Evolutionary conservation across 2,113 vertebrate species (phyloP).

Genomic region (Hypomesus transpacificus): DNA sequence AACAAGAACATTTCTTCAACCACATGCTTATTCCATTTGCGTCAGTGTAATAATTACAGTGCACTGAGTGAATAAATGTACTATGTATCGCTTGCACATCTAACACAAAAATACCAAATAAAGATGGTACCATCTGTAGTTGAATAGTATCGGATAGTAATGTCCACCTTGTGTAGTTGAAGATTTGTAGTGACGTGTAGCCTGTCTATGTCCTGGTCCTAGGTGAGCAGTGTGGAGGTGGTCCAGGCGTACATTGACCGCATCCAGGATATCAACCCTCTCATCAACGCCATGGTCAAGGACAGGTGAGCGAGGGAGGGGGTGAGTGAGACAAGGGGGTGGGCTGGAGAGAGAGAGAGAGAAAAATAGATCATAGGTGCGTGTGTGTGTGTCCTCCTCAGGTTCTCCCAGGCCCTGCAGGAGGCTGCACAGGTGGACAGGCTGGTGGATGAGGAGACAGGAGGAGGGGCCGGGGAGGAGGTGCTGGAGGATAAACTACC

Average conservation of each 20-base stretch:
- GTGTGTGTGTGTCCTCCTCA: constrained; percentile 23
- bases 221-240: constrained; percentile 70
- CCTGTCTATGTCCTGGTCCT: not conserved
- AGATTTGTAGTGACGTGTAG: not conserved
- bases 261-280: constrained; percentile 69
- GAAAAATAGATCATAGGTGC: not conserved
- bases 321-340: not conserved
- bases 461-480: constrained; percentile 42
- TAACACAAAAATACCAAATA: no score
- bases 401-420: constrained; percentile 69
- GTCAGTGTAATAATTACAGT: not conserved
- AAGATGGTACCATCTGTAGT: not conserved
- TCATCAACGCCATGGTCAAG: constrained; percentile 72
- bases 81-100: no score
- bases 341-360: not conserved
- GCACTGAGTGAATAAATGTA: not conserved
- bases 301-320: constrained; percentile 59
- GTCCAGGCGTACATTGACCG: constrained; percentile 69
- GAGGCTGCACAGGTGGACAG: constrained; percentile 69
- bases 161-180: not conserved
- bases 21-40: not conserved
- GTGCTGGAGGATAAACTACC: constrained; percentile 68
- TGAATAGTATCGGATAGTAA: not conserved
- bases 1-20: not conserved
- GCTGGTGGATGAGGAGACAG: constrained; percentile 54